phyloP scores from a whole-genome alignment of 2,113 vertebrate genomes.

The Petrocephalus zakoni region DNA sequence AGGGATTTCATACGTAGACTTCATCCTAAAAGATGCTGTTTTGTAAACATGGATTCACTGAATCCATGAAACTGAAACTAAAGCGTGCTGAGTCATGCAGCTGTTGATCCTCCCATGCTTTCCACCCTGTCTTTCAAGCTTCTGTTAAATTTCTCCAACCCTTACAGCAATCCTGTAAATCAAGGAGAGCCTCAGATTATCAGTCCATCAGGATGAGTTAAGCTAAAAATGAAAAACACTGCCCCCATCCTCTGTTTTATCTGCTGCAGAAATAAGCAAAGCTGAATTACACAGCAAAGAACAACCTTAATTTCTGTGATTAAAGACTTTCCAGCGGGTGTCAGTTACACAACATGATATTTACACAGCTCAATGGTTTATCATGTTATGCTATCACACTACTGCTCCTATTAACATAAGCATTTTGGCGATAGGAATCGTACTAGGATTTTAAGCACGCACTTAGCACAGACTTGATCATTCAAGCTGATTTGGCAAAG shows the following conservation, averaged over 20 bases:
- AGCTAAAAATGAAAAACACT: neutral
- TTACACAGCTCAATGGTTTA: neutral
- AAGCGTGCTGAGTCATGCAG: constrained; percentile 7
- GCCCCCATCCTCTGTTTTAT: neutral
- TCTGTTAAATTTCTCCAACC: neutral
- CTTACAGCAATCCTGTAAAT: neutral
- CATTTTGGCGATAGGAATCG: neutral
- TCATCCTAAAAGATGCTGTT: neutral
- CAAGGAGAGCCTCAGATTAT: neutral
- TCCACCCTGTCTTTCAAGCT: neutral
- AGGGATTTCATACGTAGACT: neutral
- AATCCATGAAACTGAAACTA: constrained; percentile 17
- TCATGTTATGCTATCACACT: neutral
- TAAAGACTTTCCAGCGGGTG: neutral
- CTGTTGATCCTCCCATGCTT: neutral
- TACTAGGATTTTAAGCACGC: neutral
- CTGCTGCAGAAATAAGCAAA: neutral
- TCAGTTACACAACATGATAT: neutral
- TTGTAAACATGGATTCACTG: constrained; percentile 17
- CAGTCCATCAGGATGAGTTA: neutral
- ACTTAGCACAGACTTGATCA: neutral
- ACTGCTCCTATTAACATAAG: neutral
- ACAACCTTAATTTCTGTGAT: neutral
- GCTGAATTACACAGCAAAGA: neutral
- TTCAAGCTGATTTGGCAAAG: neutral